Evolutionary conservation across 2,797 vertebrate species (phyloP).

Genomic region (Crocidura indochinensis): DNA sequence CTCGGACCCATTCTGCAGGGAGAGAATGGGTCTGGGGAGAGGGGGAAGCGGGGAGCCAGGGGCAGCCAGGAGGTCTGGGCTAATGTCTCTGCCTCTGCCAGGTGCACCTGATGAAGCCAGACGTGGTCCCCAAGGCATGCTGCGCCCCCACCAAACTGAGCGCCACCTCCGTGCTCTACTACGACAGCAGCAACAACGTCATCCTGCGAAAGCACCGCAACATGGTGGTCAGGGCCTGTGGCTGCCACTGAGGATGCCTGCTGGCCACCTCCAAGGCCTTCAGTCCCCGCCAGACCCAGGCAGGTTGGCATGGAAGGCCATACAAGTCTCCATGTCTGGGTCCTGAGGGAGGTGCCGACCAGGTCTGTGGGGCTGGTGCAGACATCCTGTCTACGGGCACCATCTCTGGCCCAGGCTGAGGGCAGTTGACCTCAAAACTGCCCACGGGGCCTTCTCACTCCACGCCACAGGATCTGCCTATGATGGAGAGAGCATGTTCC

Average conservation of each 20-base stretch:
- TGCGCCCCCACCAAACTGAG: conserved; percentile 98
- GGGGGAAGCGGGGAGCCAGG: neutral
- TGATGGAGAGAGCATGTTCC: neutral
- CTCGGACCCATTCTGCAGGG: neutral
- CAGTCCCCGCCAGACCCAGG: neutral
- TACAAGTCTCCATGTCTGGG: no score
- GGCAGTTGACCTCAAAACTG: neutral
- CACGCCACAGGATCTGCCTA: neutral
- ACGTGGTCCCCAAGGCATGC: conserved; percentile 88
- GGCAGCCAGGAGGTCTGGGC: neutral
- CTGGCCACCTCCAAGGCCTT: fast-evolving
- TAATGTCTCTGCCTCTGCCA: neutral
- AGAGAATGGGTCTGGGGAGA: no score
- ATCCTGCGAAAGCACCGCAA: conserved; percentile 98
- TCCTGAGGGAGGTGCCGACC: neutral
- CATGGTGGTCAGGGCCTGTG: conserved; percentile 98
- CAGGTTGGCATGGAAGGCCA: neutral
- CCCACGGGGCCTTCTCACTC: neutral
- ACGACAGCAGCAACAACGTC: conserved; percentile 96
- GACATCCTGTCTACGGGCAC: neutral
- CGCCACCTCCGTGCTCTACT: conserved; percentile 97
- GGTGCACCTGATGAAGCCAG: conserved; percentile 15
- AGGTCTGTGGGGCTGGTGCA: neutral
- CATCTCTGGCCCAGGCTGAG: neutral
- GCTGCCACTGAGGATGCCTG: conserved; percentile 93